Evolutionary conservation across 2,113 vertebrate species (phyloP), one percentile per base, ranked within the genome.

Genomic region (Mastomys natalensis): DNA sequence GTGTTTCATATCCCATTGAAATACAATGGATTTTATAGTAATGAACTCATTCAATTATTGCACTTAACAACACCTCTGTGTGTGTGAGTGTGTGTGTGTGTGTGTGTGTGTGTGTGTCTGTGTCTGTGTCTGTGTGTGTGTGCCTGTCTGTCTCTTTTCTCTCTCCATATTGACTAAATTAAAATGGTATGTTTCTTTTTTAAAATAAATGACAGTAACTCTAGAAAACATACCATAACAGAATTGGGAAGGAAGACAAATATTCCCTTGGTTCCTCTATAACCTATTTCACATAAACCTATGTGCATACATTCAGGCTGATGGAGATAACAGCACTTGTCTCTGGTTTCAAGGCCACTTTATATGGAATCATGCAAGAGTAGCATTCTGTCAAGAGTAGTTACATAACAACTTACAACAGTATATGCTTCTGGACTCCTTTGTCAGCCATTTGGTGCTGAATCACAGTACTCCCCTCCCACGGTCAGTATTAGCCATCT

Each of bases 191-290:
- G 96, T 98, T 93, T 95, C 73, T 93, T 84, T 80, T 74, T 90
- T 66, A 96, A 93, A 95, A 95, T 95, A 97, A 97, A 91, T 93
- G 82, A 95, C 24, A 95, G 68, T 81, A 76, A 95, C 91, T 85
- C 7, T 82, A 34, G 26, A 74, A 86, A 11, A 51, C 51, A 73
- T 73, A 51, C 0, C 8, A 53, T 81, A 87, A 88, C 77, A 51
- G 93, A 29, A 97, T 96, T 95, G 74, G n/a, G 2, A 1, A 60
- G 26, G 34, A 78, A 92, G 2, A 81, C 13, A 16, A 93, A 98
- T 94, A 55, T 95, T 86, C 94, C 88, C 58, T 93, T 66, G 34
- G 0, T 68, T 93, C 77, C 89, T 97, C 89, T 58, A 37, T 60
- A 62, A 31, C 24, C 19, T 92, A 66, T 1, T 92, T 26, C 26